Evolutionary conservation across 2,113 vertebrate genomes (phyloP), one percentile per base, ranked within the genome.

Genomic region (Rhinolophus sinicus): DNA sequence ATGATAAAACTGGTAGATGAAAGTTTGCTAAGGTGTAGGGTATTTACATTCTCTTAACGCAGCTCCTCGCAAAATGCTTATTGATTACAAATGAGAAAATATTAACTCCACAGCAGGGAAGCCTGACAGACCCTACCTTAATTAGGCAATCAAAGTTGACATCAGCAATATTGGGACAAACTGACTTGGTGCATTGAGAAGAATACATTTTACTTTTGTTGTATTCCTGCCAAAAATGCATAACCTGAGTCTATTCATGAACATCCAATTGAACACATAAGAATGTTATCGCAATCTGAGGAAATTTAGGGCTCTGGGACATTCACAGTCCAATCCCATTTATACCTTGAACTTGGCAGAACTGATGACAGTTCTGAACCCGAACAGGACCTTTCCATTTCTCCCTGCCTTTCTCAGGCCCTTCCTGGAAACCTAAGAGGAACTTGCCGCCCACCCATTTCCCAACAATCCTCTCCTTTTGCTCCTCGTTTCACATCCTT

Each of bases 281-380:
- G 83, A 40, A 38, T 16, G 58, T 13, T 12, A 80, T 56, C 6
- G 1, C 33, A n/a, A 1, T 2, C 3, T 1, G 62, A 76, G 40
- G 19, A 77, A 18, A 15, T 4, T 72, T 14, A 28, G 21, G 65
- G 40, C 11, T 5, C 0, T 0, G 13, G 54, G 33, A 4, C 0
- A 2, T 40, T 19, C 5, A 0, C 4, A 10, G 1, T 5, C 21
- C 1, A 2, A 14, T 5, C 12, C 47, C 24, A 2, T 62, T 28
- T n/a, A 28, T 21, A 4, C 16, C 3, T 24, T 3, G 9, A 72
- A 16, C 26, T 13, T 22, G 44, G 77, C 22, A 62, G 67, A 30
- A 44, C 35, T 3, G 28, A 6, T 2, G 7, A 35, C n/a, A 1
- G 3, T 22, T 75, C 56, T 0, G 0, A 35, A 44, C 33, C 70